A percentile compares a stretch with the other conserved stretches of the same genome.
phyloP scores from a whole-genome alignment of 2,797 vertebrate genomes.

The Taenioides sp. region DNA sequence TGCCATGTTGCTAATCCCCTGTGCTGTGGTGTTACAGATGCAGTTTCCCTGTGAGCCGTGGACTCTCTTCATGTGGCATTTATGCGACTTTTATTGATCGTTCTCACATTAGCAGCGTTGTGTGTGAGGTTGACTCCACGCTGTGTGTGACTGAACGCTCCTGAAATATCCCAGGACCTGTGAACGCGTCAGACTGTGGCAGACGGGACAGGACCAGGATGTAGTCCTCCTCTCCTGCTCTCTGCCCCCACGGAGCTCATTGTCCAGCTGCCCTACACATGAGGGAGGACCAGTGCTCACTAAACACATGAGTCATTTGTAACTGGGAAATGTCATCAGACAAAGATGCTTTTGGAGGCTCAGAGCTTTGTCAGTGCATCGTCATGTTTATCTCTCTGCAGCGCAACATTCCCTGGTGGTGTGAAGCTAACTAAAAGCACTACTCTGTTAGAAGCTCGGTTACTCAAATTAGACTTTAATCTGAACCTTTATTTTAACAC shows the following conservation, averaged over 20 bases:
- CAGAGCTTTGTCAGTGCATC: too few relatives aligned
- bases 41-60: neutral
- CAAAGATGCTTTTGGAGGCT: too few relatives aligned
- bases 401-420: too few relatives aligned
- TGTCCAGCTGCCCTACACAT: neutral
- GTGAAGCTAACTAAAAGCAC: too few relatives aligned
- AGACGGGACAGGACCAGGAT: neutral
- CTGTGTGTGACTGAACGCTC: neutral
- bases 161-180: constrained; percentile 9
- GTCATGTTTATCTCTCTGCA: too few relatives aligned
- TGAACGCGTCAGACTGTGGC: constrained; percentile 4
- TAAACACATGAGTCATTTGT: neutral
- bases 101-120: neutral
- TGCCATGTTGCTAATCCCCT: neutral
- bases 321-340: neutral
- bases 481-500: too few relatives aligned
- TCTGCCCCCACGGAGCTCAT: neutral
- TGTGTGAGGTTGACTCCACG: neutral
- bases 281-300: neutral
- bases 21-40: neutral
- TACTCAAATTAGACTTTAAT: too few relatives aligned
- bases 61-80: constrained; percentile 5
- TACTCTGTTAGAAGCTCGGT: too few relatives aligned
- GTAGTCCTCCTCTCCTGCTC: neutral
- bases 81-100: neutral